Evolutionary conservation across 2,113 vertebrate genomes (phyloP), one percentile per base, ranked within the genome.

Genomic region (Pseudonaja textilis): DNA sequence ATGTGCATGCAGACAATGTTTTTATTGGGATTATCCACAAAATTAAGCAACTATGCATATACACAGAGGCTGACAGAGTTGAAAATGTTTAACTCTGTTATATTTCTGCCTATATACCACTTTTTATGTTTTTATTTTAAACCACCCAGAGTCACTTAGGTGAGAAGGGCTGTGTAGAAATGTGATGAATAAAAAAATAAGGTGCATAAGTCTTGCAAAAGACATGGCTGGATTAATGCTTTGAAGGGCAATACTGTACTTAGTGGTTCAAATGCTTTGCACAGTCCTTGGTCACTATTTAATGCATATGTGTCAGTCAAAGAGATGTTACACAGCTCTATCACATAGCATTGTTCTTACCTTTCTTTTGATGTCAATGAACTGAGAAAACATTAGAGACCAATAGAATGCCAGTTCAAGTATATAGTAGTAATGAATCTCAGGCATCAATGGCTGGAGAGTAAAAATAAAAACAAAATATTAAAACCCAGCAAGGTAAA

Each of bases 331-430:
- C 88, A 89, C 56, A 94, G 56, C 45, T 88, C 89, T 42, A 25
- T 25, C 5, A 25, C 3, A 0, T 9, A 56, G 93, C 1, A 23
- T 29, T 64, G 45, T 50, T 52, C 23, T 23, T 98, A 99, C 99
- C 99, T 99, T 99, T 97, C 99, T 99, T 97, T 98, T 99, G 98
- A 99, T 99, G 90, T 99, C 99, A 95, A 98, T 99, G 97, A 99
- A 99, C 96, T 99, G 99, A 95, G 99, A 99, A 97, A 99, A 99
- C 97, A 99, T 98, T 97, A 99, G 97, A 93, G 99, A 99, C 97
- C 99, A 98, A 97, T 99, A 99, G 98, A 98, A 99, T 0, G 99
- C 99, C 95, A 99, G 97, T 97, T 99, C 98, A 97, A 99, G 96
- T 81, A 99, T 97, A 91, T 99, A 99, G 97, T 99, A 99, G 95